Evolutionary conservation across 1,140 invertebrate genomes (phyloP).

Genomic region (Ceratina australensis): DNA sequence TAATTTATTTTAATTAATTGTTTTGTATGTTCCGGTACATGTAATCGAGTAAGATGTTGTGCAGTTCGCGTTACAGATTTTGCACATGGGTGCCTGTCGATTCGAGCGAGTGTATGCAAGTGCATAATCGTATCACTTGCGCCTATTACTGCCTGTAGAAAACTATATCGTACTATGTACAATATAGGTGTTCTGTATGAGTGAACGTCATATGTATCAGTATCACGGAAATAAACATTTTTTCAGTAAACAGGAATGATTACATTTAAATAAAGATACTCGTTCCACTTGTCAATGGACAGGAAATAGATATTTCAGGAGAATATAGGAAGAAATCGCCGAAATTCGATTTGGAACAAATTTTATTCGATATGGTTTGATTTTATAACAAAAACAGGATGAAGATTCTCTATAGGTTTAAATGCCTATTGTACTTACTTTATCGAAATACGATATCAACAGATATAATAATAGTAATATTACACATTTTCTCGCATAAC

Average conservation of each 20-base stretch:
- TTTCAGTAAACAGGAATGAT: conserved; percentile 67
- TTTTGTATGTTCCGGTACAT: conserved; percentile 75
- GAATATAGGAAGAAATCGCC: neutral
- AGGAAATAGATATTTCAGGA: neutral
- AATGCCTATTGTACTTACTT: conserved; percentile 49
- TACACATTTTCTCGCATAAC: conserved; percentile 36
- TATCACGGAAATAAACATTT: conserved; percentile 76
- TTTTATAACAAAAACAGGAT: conserved; percentile 62
- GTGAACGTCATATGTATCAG: conserved; percentile 69
- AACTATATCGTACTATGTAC: conserved; percentile 73
- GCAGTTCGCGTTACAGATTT: conserved; percentile 54
- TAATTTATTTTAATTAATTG: conserved; percentile 77
- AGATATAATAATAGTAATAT: conserved; percentile 52
- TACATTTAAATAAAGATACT: too few species aligned
- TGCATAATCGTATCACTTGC: conserved; percentile 24
- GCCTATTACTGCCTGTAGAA: conserved; percentile 63
- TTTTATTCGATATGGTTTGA: conserved; percentile 71
- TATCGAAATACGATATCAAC: conserved; percentile 64
- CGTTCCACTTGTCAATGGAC: too few species aligned
- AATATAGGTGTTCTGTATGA: conserved; percentile 69
- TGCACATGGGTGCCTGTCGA: conserved; percentile 42
- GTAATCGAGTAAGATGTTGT: conserved; percentile 67
- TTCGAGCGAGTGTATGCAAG: conserved; percentile 47
- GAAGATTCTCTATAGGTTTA: conserved; percentile 52
- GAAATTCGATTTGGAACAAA: conserved; percentile 52